Evolutionary conservation across 2,113 vertebrate species (phyloP).

Genomic region (Peromyscus californicus): DNA sequence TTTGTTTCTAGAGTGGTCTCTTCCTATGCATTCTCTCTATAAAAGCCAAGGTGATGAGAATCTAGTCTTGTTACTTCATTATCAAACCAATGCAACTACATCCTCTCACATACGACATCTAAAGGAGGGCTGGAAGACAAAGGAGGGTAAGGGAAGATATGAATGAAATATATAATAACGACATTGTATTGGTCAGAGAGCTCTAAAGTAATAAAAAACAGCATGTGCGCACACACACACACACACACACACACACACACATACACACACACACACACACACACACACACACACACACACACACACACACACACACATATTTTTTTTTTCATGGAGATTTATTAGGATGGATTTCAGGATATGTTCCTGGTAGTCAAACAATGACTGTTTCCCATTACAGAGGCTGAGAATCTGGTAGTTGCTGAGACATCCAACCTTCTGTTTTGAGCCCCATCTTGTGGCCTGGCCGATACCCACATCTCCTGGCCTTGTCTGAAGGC

Average conservation of each 20-base stretch:
- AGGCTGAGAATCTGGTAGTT: background rate
- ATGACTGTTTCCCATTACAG: background rate
- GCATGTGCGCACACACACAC: background rate
- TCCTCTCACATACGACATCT: background rate
- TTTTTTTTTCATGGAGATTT: background rate
- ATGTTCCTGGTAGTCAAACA: background rate
- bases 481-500: background rate
- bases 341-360: background rate
- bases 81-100: background rate
- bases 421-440: background rate
- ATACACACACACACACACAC: background rate
- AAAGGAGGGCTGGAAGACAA: background rate
- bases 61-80: background rate
- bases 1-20: constrained; percentile 7
- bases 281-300: background rate
- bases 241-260: too few relatives aligned
- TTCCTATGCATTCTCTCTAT: background rate
- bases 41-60: background rate
- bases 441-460: background rate
- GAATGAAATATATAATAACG: background rate
- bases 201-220: background rate
- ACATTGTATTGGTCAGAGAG: background rate
- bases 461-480: background rate
- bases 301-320: background rate
- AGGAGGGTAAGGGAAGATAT: background rate